A percentile compares a stretch with the other conserved stretches of the same genome.
These are phyloP conservation scores for Chymomyza procnemis DNA, from an alignment of 2,888 invertebrate species.

Conservation along the genomic window DNA sequence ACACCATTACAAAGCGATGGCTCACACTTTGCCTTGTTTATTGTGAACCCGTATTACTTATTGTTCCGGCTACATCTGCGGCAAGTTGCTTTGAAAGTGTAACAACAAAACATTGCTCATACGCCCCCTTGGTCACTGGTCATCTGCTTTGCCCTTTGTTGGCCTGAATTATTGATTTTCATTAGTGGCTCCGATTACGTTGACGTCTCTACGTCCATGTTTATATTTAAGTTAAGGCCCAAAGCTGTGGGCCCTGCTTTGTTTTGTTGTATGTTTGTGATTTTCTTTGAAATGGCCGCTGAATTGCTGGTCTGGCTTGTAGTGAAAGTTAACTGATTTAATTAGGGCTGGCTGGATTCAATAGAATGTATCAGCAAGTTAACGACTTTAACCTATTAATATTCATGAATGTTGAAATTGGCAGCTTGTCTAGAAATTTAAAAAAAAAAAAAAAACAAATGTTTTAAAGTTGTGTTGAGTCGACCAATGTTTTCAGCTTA, in stretches of 20 bases:
- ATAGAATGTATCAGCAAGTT: slow-evolving; percentile 21
- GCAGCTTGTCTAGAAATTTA: background rate
- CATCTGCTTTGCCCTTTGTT: slow-evolving; percentile 37
- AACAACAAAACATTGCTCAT: background rate
- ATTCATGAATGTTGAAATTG: background rate
- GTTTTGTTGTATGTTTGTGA: slow-evolving; percentile 29
- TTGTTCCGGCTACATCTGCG: slow-evolving; percentile 20
- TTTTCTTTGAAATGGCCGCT: slow-evolving; percentile 36
- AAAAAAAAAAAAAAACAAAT: background rate
- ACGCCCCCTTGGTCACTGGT: slow-evolving; percentile 6
- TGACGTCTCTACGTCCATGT: slow-evolving; percentile 15
- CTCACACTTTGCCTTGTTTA: slow-evolving; percentile 3
- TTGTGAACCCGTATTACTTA: slow-evolving; percentile 11
- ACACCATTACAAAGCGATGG: no score
- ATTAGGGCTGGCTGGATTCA: slow-evolving; percentile 21
- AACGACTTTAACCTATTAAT: background rate
- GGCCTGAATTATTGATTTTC: slow-evolving; percentile 68
- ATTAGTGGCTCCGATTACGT: slow-evolving; percentile 62
- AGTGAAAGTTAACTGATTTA: slow-evolving; percentile 36
- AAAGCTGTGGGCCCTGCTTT: background rate
- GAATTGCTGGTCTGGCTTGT: slow-evolving; percentile 10
- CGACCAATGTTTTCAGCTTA: slow-evolving; percentile 22
- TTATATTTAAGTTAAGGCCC: background rate
- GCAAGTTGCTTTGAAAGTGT: slow-evolving; percentile 53
- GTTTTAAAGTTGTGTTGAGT: slow-evolving; percentile 4